These are phyloP conservation scores for Decapterus maruadsi DNA, from an alignment of 2,797 vertebrate species.

Conservation along the genomic window DNA sequence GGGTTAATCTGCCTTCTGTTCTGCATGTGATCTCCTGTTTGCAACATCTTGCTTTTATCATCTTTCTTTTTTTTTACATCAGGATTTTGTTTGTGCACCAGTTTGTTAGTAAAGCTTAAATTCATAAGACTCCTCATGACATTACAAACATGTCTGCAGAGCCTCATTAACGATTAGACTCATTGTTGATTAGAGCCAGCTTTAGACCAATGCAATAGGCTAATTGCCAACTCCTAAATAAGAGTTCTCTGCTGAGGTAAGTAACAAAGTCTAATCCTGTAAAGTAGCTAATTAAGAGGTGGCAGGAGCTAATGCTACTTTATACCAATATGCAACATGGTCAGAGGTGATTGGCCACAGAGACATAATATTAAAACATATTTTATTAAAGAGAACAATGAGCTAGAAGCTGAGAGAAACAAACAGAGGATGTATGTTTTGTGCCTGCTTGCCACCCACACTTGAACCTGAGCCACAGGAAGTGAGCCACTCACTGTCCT, in stretches of 20 bases:
- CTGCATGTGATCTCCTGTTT: background rate
- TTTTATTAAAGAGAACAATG: conserved; percentile 7
- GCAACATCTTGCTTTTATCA: background rate
- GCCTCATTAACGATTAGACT: conserved; percentile 65
- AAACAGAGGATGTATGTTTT: background rate
- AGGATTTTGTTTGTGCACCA: background rate
- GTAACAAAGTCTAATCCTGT: conserved; percentile 73
- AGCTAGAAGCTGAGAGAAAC: background rate
- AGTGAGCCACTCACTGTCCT: conserved; percentile 17
- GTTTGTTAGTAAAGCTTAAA: conserved; percentile 30
- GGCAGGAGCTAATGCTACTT: conserved; percentile 60
- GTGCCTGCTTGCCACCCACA: conserved; percentile 4
- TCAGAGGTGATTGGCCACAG: conserved; percentile 13
- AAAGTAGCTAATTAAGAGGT: conserved; percentile 75
- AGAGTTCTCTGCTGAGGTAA: conserved; percentile 67
- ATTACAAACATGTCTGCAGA: conserved; percentile 57
- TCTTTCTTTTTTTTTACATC: background rate
- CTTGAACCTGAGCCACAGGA: conserved; percentile 42
- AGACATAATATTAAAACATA: conserved; percentile 4
- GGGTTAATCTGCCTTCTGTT: background rate
- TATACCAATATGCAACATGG: conserved; percentile 29
- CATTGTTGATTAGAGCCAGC: conserved; percentile 68
- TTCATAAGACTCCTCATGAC: conserved; percentile 42
- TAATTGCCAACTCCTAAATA: conserved; percentile 74
- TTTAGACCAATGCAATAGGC: conserved; percentile 67